Evolutionary conservation across 2,888 invertebrate species (phyloP).

Genomic region (Agrochola lychnidis): DNA sequence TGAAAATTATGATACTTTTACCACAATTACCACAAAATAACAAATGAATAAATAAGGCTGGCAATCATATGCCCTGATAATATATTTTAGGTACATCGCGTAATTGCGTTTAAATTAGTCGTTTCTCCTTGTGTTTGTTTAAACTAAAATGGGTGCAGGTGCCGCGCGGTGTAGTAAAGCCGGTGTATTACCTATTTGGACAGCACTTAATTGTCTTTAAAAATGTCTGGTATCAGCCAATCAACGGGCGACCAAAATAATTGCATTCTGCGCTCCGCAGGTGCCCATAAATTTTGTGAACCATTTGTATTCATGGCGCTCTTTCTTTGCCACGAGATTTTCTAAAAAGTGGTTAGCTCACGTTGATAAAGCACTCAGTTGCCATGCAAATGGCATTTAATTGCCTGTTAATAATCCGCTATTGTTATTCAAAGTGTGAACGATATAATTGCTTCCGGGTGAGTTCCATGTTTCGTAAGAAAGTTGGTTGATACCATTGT

Average conservation of each 20-base stretch:
- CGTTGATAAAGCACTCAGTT: slow-evolving; percentile 29
- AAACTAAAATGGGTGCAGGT: neutral
- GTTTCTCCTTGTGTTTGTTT: neutral
- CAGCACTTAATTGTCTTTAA: slow-evolving; percentile 17
- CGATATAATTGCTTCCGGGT: neutral
- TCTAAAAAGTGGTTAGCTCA: slow-evolving; percentile 21
- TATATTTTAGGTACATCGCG: neutral
- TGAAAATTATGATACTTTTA: slow-evolving; percentile 15
- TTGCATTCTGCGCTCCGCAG: slow-evolving; percentile 7
- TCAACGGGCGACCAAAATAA: slow-evolving; percentile 29
- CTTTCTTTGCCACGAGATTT: slow-evolving; percentile 27
- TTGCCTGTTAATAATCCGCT: slow-evolving; percentile 40
- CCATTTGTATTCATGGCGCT: slow-evolving; percentile 11
- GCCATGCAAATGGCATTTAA: slow-evolving; percentile 33
- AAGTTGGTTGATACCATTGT: too few species aligned
- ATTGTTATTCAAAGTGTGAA: slow-evolving; percentile 18
- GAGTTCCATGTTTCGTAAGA: too few species aligned
- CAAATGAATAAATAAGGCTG: neutral
- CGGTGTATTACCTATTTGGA: neutral
- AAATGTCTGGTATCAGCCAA: slow-evolving; percentile 20
- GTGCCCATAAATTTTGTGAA: slow-evolving; percentile 13
- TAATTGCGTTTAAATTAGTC: neutral
- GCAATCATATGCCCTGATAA: neutral
- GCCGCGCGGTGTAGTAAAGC: neutral
- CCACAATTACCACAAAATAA: neutral